Conservation (phyloP, 1,140 invertebrate genomes). For the Brachionus koreanus region DNA sequence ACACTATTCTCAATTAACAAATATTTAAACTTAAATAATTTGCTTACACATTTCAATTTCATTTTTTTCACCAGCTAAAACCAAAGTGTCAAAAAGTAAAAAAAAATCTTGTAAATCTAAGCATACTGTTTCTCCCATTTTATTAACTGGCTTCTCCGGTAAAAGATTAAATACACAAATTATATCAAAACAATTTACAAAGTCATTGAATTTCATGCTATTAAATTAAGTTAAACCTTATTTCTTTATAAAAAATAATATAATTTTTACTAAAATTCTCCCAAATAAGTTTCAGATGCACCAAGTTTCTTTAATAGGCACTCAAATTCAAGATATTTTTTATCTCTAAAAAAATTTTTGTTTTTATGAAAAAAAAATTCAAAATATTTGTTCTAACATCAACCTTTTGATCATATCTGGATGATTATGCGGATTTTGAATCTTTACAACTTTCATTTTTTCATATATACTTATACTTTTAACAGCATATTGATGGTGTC, state of each 20-base stretch:
- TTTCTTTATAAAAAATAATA: neutral
- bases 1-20: too few species aligned
- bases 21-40: too few species aligned
- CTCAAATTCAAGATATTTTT: conserved; percentile 2
- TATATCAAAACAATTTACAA: conserved; percentile 10
- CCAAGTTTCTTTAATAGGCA: neutral
- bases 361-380: neutral
- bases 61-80: neutral
- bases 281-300: neutral
- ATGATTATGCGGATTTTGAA: conserved; percentile 38
- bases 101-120: neutral
- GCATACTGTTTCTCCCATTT: neutral
- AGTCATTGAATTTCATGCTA: neutral
- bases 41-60: neutral
- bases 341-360: neutral
- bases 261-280: conserved; percentile 3
- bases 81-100: neutral
- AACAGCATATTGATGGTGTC: conserved; percentile 31
- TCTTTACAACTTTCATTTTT: neutral
- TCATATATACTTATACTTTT: neutral
- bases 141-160: neutral
- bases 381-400: neutral
- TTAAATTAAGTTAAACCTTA: neutral
- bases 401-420: conserved; percentile 28
- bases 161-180: neutral